Percentiles rank a stretch among this genome's conserved stretches.
phyloP scores from a whole-genome alignment of 1,140 invertebrate genomes.

The Apolygus lucorum region DNA sequence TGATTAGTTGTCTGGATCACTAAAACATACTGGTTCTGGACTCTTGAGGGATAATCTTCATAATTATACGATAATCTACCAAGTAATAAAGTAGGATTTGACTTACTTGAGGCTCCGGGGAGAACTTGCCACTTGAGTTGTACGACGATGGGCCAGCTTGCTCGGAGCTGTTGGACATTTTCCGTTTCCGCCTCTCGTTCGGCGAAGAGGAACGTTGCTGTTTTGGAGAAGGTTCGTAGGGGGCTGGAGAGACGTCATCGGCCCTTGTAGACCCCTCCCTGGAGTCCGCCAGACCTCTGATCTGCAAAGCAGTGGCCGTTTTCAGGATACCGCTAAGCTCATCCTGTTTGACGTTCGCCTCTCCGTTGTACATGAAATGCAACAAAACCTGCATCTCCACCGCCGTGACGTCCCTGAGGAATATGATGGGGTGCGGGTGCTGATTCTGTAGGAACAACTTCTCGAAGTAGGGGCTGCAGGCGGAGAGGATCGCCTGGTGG shows the following conservation, averaged over 20 bases:
- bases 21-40: too few relatives aligned
- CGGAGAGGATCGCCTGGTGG: constrained; percentile 86
- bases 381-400: constrained; percentile 77
- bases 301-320: constrained; percentile 82
- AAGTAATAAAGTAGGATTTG: too few relatives aligned
- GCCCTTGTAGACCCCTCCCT: constrained; percentile 24
- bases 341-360: constrained; percentile 81
- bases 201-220: constrained; percentile 25
- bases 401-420: constrained; percentile 79
- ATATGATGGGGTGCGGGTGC: constrained; percentile 86
- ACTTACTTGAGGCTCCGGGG: constrained; percentile 28
- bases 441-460: constrained; percentile 82
- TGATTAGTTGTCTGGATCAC: too few relatives aligned
- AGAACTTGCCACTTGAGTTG: constrained; percentile 25
- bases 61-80: too few relatives aligned
- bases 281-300: constrained; percentile 57
- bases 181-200: constrained; percentile 30
- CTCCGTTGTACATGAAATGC: constrained; percentile 86
- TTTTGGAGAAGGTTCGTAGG: constrained; percentile 23
- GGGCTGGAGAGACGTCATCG: neutral
- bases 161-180: constrained; percentile 29
- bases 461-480: constrained; percentile 91
- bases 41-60: too few relatives aligned
- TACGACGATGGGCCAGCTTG: constrained; percentile 19
- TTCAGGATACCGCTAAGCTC: constrained; percentile 79